A percentile compares a stretch with the other conserved stretches of the same genome.
Conservation (phyloP, 92 coral and sea anemone species). For the Siderastrea radians region DNA sequence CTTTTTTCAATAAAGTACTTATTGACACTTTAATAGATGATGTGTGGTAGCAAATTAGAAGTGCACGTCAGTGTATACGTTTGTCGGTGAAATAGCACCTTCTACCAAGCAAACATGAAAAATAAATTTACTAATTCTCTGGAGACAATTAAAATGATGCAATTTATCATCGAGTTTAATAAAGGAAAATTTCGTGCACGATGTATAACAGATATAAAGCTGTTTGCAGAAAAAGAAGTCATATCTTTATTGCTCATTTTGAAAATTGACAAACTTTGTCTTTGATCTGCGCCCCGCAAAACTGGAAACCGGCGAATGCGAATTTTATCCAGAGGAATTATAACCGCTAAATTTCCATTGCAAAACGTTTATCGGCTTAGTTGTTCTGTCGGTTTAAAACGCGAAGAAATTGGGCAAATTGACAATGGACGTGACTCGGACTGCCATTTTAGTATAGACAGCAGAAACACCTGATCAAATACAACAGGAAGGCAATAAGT, state of each 20-base stretch:
- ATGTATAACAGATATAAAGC: background rate
- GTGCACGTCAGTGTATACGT: background rate
- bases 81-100: background rate
- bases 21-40: background rate
- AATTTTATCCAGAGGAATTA: background rate
- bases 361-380: background rate
- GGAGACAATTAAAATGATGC: background rate
- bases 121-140: background rate
- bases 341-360: background rate
- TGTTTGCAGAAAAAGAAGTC: background rate
- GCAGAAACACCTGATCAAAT: slow-evolving; percentile 30
- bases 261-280: no score
- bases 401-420: slow-evolving; percentile 1
- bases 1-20: background rate
- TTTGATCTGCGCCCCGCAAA: no score
- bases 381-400: background rate
- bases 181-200: background rate
- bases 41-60: background rate
- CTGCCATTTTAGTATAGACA: background rate
- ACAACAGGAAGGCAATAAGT: slow-evolving; percentile 36
- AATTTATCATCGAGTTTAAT: background rate
- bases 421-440: background rate
- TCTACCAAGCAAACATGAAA: background rate
- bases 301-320: background rate
- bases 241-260: background rate